Base-by-base conservation (phyloP, 2,113 vertebrate genomes). In the Heterochromis multidens region DNA sequence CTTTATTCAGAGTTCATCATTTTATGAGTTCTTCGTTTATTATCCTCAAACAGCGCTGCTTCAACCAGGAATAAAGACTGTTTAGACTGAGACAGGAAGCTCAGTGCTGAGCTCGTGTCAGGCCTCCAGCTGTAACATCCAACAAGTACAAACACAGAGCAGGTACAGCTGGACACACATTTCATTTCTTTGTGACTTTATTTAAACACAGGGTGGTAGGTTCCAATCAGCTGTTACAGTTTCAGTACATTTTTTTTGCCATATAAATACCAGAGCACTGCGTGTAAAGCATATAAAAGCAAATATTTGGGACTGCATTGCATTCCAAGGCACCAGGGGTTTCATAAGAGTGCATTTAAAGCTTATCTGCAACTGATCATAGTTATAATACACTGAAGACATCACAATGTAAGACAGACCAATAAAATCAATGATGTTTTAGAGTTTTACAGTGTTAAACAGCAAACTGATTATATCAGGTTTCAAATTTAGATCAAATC, bases 241-340 rank as follows among this genome's bases (percentile, higher is more conserved):
- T 67, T 65, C 6, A 57, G 19, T 65, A 77, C 31, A 82, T 35
- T 65, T 40, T 43, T 29, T 5, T 58, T 74, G 46, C 19, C 17
- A 74, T 5, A 0, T 21, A 74, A 54, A 74, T 16, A 58, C 17
- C 27, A 46, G 7, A 17, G n/a, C 21, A 37, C 21, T 16, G 31
- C 19, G 63, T 67, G 14, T 29, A 10, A 29, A 59, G 81, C 65
- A 56, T 72, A 79, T n/a, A 70, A 77, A 88, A 77, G 84, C 13
- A 77, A 60, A 81, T 54, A 43, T 23, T 67, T 14, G 61, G 54
- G 78, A 31, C 8, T 70, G 80, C 59, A 12, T 78, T 49, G 43
- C 61, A 81, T 80, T 84, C 80, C 17, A 94, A 94, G 92, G 89
- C 92, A 93, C 91, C 29, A 14, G 27, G 83, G 79, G 72, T 58